A percentile compares a stretch with the other conserved stretches of the same genome.
Conservation (phyloP, 2,888 invertebrate species). For the Tricholauxania praeusta region DNA sequence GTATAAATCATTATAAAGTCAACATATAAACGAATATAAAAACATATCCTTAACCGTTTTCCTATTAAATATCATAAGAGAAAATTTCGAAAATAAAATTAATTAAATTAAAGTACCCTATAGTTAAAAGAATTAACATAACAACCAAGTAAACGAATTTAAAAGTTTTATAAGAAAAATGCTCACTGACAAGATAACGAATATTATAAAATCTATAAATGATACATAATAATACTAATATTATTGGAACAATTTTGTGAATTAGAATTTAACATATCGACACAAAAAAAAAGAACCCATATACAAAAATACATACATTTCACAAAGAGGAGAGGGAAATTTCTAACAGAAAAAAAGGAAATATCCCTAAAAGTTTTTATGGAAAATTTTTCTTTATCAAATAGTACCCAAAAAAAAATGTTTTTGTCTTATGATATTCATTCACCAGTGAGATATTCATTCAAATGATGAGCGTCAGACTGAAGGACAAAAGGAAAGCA, state of each 20-base stretch:
- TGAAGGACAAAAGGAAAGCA: no score
- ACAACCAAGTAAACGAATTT: conserved; percentile 29
- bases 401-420: conserved; percentile 10
- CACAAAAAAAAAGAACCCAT: conserved; percentile 18
- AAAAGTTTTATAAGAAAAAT: conserved; percentile 14
- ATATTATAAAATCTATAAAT: conserved; percentile 42
- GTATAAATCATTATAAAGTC: no score
- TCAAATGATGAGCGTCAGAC: no score
- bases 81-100: not conserved
- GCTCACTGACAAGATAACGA: conserved; percentile 35
- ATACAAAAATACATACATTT: conserved; percentile 28
- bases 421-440: not conserved
- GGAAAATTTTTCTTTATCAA: not conserved
- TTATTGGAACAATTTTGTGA: conserved; percentile 37
- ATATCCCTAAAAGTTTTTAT: no score
- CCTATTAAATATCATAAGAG: not conserved
- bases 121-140: conserved; percentile 3
- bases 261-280: conserved; percentile 35
- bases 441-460: no score
- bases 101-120: not conserved
- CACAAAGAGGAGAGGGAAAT: conserved; percentile 5
- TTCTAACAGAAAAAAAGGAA: not conserved
- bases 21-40: conserved; percentile 30
- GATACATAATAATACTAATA: conserved; percentile 24
- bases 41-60: conserved; percentile 29